Evolutionary conservation across 1,140 invertebrate species (phyloP), one percentile per base, ranked within the genome.

Genomic region (Drosophila dunni): DNA sequence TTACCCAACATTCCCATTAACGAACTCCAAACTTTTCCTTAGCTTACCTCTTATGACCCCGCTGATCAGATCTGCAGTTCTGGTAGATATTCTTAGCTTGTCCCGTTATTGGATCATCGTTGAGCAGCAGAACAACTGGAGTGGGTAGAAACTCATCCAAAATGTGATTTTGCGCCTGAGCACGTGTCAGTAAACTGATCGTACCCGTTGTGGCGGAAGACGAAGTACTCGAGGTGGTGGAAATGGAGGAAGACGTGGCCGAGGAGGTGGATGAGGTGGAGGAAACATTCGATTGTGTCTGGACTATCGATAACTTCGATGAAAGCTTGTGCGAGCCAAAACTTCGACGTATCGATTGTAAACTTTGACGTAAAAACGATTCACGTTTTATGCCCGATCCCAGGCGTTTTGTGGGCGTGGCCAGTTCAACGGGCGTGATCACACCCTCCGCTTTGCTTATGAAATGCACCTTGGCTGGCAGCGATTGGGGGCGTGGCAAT

Each of bases 291-390:
- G 62, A 57, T 9, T 17, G 29, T 29, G 44, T 9, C 20, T 29
- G 24, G 53, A 46, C 53, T 10, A 61, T 54, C 63, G 70, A 38
- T 20, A 72, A n/a, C 38, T 78, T 78, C 9, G 44, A n/a, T 11
- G 67, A 34, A 17, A 81, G 71, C 54, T 83, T 86, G 44, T 53
- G 63, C 11, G 82, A 75, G 10, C 75, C 69, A 56, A 89, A 89
- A 58, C 84, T 89, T 7, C 84, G 74, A 0, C 84, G 79, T 57
- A 89, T 85, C 11, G 81, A 79, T 51, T 89, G 84, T 17, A 89
- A 13, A 20, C 84, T 89, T 24, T 89, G 81, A 7, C 81, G 74
- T 29, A 89, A 36, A 58, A 89, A 89, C 0, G 84, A 85, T 29
- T 81, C 81, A 5, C 84, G 70, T 20, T 80, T 85, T 3, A 81